phyloP scores from a whole-genome alignment of 2,113 vertebrate species.

The Myotis brandtii region DNA sequence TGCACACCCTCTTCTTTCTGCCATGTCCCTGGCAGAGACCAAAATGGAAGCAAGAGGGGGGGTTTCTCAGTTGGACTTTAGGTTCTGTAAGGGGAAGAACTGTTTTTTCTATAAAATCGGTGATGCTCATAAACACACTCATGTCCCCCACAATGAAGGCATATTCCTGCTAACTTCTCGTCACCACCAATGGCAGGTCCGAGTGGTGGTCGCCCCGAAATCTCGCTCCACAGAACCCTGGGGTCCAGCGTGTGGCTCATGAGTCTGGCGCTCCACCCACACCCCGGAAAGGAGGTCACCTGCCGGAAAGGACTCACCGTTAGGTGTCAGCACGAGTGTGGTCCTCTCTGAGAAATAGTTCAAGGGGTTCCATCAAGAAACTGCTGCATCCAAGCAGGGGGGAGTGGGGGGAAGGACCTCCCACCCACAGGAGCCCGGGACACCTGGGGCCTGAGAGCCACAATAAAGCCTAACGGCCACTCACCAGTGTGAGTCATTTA shows the following conservation, averaged over 20 bases:
- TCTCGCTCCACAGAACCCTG: not conserved
- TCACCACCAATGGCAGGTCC: rapidly evolving
- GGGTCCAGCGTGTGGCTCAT: rapidly evolving
- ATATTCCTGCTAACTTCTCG: not conserved
- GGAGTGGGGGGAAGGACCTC: not conserved
- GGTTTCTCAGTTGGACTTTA: not conserved
- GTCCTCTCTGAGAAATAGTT: not conserved
- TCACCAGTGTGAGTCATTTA: too few species aligned
- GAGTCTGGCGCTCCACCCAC: too few species aligned
- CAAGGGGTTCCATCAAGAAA: not conserved
- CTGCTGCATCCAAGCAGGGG: not conserved
- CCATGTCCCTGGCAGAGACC: not conserved
- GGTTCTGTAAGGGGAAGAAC: not conserved
- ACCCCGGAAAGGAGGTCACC: not conserved
- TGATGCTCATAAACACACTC: not conserved
- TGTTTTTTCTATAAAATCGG: not conserved
- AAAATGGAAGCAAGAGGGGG: not conserved
- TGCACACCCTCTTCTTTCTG: rapidly evolving
- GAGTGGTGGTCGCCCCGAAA: rapidly evolving
- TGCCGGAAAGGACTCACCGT: not conserved
- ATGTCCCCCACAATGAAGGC: not conserved
- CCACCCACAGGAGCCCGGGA: not conserved
- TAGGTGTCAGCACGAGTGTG: rapidly evolving
- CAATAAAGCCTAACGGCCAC: not conserved
- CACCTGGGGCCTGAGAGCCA: not conserved